Conservation (phyloP, 2,113 vertebrate genomes). For the Neopipo cinnamomea region DNA sequence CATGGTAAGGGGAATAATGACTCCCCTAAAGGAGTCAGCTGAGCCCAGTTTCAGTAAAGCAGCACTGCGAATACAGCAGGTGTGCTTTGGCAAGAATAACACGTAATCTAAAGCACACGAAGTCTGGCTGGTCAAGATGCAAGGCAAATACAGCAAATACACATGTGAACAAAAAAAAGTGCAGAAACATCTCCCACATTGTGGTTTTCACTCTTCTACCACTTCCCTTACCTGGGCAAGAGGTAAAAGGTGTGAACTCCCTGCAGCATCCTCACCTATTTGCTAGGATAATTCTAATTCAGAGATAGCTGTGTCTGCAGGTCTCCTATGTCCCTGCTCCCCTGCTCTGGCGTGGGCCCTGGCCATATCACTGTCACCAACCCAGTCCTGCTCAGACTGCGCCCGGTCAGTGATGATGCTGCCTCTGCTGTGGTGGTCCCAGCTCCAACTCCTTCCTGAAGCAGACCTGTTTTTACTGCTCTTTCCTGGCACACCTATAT, state of each 20-base stretch:
- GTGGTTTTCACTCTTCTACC: background rate
- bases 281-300: background rate
- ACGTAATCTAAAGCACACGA: background rate
- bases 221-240: background rate
- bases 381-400: background rate
- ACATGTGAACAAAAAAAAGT: background rate
- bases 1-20: background rate
- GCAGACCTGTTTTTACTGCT: background rate
- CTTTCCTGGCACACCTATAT: accelerated
- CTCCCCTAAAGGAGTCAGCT: background rate
- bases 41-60: background rate
- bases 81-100: background rate
- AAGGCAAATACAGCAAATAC: background rate
- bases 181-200: background rate
- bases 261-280: background rate
- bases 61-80: accelerated
- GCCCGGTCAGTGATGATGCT: accelerated
- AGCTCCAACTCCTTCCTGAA: background rate
- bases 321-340: background rate
- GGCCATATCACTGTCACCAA: accelerated
- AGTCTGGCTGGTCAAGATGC: background rate
- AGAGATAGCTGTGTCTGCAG: background rate
- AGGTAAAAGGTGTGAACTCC: background rate
- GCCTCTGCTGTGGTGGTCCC: background rate
- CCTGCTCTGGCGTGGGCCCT: background rate